phyloP scores from a whole-genome alignment of 1,140 invertebrate species.

The Phortica variegata region DNA sequence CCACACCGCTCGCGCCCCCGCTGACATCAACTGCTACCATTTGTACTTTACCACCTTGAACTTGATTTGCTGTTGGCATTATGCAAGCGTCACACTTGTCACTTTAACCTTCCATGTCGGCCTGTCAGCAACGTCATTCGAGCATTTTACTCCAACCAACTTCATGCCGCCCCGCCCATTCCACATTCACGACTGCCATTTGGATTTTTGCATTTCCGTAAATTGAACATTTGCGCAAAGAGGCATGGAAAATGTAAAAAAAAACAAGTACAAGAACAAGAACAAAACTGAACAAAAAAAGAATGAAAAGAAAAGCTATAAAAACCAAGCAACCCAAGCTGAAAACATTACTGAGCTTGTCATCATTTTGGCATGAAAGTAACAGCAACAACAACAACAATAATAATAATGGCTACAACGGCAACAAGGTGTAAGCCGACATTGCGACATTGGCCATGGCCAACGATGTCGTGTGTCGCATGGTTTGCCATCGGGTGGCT shows the following conservation, averaged over 20 bases:
- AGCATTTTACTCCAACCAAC: slow-evolving; percentile 2
- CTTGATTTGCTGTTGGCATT: slow-evolving; percentile 22
- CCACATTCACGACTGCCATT: neutral
- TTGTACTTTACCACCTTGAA: too few species aligned
- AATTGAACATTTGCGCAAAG: slow-evolving; percentile 49
- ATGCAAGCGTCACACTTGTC: slow-evolving; percentile 49
- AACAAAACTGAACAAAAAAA: too few species aligned
- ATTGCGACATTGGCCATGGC: slow-evolving; percentile 10
- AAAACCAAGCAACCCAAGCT: slow-evolving; percentile 43
- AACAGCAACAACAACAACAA: slow-evolving; percentile 1
- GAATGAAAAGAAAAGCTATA: slow-evolving; percentile 50
- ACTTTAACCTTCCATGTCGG: slow-evolving; percentile 52
- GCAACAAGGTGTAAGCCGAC: neutral
- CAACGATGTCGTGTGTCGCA: slow-evolving; percentile 6
- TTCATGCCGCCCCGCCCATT: neutral
- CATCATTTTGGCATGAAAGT: slow-evolving; percentile 51
- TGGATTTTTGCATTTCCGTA: slow-evolving; percentile 1
- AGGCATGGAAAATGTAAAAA: slow-evolving; percentile 37
- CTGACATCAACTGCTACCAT: slow-evolving; percentile 23
- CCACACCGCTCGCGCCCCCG: neutral
- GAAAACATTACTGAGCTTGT: slow-evolving; percentile 47
- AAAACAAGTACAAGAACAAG: too few species aligned
- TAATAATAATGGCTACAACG: neutral
- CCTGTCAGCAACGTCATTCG: slow-evolving; percentile 27
- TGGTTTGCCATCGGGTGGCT: slow-evolving; percentile 23